Base-by-base conservation (phyloP, 2,113 vertebrate genomes). In the Cavia porcellus region DNA sequence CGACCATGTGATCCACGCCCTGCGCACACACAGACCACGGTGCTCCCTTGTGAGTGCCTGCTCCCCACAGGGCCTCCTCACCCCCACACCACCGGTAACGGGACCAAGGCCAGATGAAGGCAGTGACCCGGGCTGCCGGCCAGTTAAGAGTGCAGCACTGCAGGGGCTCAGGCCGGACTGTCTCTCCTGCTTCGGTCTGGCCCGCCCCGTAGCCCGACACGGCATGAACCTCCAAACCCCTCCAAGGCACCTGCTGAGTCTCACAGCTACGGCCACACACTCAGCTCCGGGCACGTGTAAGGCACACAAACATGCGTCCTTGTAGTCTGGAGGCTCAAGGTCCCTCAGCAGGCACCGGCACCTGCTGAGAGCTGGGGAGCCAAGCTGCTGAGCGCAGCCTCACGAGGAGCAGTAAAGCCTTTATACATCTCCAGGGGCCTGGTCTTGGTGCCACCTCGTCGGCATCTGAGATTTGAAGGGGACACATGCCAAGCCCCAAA, bases 131-230 rank as follows among this genome's bases (percentile, higher is more conserved):
- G 66, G 19, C 8, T 20, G 4, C 47, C 24, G 1, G 83, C 57
- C 55, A 45, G 35, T 19, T 12, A 2, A 11, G 12, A 84, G 22
- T 7, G 1, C 47, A 7, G 59, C 35, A 68, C 59, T 50, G 35
- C 47, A 0, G 0, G 17, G 59, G 47, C 8, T 62, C 25, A 80
- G 22, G 32, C 59, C 14, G n/a, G 8, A 1, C 3, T 6, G 13
- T 38, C 66, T 66, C 66, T 52, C 35, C 55, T 61, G 30, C 68
- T n/a, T n/a, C 17, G 6, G 17, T 24, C 50, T 15, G 25, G 15
- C 13, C 70, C 32, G 72, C 59, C 45, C 57, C 14, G 52, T 30
- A 25, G 32, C 45, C 83, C 11, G 10, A 47, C 68, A 42, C 72
- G 13, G 4, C 72, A 11, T 0, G 0, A 86, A 47, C 10, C 38